These are phyloP conservation scores for Diadophis punctatus DNA, from an alignment of 2,113 vertebrate species.

Conservation along the genomic window DNA sequence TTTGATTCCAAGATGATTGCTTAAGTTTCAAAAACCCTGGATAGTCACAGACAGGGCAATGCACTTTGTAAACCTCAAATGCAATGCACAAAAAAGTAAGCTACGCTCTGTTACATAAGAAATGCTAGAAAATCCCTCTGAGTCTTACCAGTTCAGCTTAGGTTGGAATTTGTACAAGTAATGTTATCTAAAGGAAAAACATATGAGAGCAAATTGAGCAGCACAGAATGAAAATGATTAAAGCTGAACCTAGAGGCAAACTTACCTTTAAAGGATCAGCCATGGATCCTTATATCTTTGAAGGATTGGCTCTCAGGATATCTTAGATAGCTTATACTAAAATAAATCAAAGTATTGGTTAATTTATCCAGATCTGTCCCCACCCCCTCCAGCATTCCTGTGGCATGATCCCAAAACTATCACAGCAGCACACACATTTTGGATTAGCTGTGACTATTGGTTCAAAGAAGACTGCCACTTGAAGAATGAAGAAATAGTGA, in stretches of 20 bases:
- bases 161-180: slow-evolving; percentile 61
- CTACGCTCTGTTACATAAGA: slow-evolving; percentile 44
- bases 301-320: slow-evolving; percentile 1
- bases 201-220: slow-evolving; percentile 63
- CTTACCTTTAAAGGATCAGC: slow-evolving; percentile 30
- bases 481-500: background rate
- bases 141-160: slow-evolving; percentile 47
- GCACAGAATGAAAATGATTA: slow-evolving; percentile 45
- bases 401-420: background rate
- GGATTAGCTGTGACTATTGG: slow-evolving; percentile 18
- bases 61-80: background rate
- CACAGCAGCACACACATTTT: slow-evolving; percentile 15
- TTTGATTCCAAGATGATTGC: background rate
- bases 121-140: slow-evolving; percentile 48
- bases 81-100: slow-evolving; percentile 16
- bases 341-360: background rate
- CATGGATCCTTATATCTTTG: slow-evolving; percentile 21
- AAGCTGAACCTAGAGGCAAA: slow-evolving; percentile 51
- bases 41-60: background rate
- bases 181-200: slow-evolving; percentile 68
- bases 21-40: background rate
- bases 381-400: background rate
- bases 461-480: slow-evolving; percentile 1
- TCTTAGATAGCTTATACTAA: slow-evolving; percentile 11
- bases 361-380: background rate